Conservation (phyloP, 2,113 vertebrate species). For the Corythornis madagascariensis region DNA sequence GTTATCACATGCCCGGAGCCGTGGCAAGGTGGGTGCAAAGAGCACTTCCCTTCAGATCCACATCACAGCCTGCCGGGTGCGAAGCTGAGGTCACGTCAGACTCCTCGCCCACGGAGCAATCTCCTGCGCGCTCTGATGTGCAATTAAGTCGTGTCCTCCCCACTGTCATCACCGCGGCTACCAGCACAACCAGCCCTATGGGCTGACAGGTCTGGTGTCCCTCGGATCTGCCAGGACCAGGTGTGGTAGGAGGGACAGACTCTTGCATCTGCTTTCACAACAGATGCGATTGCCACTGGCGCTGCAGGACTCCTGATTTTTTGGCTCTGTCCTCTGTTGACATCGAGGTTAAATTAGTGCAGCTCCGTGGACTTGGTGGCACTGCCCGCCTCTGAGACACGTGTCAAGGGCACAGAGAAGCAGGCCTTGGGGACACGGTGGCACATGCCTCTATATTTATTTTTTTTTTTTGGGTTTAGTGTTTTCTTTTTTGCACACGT, state of each 20-base stretch:
- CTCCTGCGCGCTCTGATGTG: neutral
- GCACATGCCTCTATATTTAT: neutral
- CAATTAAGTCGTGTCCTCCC: neutral
- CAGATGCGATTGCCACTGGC: rapidly evolving
- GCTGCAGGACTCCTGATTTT: rapidly evolving
- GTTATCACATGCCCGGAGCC: neutral
- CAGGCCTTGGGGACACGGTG: slow-evolving; percentile 2
- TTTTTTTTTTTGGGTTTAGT: neutral
- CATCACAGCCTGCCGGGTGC: neutral
- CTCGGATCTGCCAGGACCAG: neutral
- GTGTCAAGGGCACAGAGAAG: slow-evolving; percentile 1
- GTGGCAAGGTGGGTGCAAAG: neutral
- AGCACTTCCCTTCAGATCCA: neutral
- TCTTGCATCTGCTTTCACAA: neutral
- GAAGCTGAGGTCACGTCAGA: neutral
- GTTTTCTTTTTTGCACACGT: neutral
- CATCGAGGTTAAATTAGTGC: neutral
- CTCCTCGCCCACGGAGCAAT: neutral
- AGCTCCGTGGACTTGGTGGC: neutral
- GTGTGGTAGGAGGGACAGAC: neutral
- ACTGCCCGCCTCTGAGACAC: neutral
- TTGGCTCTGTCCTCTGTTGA: neutral
- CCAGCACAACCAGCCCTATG: neutral
- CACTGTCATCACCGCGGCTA: neutral
- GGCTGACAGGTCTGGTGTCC: neutral